Evolutionary conservation across 2,113 vertebrate species (phyloP).

Genomic region (Ctenodactylus gundi): DNA sequence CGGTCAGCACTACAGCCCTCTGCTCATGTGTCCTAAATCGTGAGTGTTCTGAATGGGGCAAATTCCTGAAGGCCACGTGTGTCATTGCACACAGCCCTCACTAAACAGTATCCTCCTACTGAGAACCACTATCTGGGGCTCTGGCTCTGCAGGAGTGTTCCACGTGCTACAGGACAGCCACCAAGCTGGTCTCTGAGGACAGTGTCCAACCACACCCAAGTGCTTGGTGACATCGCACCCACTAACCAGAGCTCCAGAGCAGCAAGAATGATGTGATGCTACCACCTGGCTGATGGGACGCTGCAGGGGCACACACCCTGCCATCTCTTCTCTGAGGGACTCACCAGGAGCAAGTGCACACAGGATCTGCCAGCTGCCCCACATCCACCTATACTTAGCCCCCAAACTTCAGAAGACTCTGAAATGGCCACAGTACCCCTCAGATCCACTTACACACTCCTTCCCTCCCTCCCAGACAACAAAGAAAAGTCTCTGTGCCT

Average conservation of each 20-base stretch:
- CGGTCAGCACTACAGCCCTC: not conserved
- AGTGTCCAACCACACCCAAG: not conserved
- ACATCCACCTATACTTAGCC: not conserved
- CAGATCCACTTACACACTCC: not conserved
- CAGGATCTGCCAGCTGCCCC: not conserved
- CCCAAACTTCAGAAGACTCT: not conserved
- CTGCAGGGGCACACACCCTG: not conserved
- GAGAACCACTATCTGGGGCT: too few relatives aligned
- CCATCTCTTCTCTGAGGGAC: not conserved
- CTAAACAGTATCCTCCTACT: not conserved
- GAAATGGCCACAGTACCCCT: not conserved
- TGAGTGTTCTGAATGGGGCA: not conserved
- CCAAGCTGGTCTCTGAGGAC: not conserved
- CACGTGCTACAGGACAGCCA: too few relatives aligned
- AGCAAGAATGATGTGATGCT: not conserved
- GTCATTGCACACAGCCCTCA: not conserved
- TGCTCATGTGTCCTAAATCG: not conserved
- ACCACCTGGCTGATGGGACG: not conserved
- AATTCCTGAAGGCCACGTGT: not conserved
- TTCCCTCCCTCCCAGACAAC: not conserved
- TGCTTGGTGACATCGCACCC: constrained; percentile 41
- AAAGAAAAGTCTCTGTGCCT: not conserved
- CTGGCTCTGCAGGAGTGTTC: too few relatives aligned
- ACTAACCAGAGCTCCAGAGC: not conserved
- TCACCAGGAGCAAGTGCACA: not conserved